Conservation (phyloP, 2,113 vertebrate species). For the Regulus satrapa region DNA sequence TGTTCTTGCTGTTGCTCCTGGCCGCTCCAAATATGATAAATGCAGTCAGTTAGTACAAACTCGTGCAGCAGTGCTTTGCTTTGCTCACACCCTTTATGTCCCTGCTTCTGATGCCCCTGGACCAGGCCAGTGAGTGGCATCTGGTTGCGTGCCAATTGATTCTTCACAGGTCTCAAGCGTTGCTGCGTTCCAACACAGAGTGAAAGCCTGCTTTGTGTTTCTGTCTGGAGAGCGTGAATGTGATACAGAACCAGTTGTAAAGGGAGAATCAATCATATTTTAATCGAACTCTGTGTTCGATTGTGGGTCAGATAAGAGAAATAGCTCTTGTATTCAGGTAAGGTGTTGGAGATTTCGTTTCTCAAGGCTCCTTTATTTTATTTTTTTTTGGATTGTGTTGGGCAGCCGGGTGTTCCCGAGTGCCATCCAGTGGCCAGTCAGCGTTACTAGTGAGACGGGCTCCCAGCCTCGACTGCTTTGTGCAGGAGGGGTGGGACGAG, state of each 20-base stretch:
- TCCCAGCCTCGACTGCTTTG: rapidly evolving
- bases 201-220: background rate
- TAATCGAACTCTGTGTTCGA: background rate
- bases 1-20: background rate
- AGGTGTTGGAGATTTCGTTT: background rate
- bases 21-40: background rate
- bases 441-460: background rate
- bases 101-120: background rate
- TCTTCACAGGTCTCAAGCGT: background rate
- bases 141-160: background rate
- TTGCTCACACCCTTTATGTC: background rate
- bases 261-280: background rate
- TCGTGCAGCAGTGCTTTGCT: background rate
- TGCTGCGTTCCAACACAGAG: rapidly evolving
- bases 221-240: background rate
- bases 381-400: background rate
- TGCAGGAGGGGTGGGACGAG: background rate
- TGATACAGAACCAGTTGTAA: background rate
- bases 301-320: background rate
- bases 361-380: rapidly evolving
- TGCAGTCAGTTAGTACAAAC: background rate
- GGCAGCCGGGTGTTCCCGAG: background rate
- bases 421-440: slow-evolving; percentile 26
- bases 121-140: background rate
- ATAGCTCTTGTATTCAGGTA: background rate